A percentile compares a stretch with the other conserved stretches of the same genome.
Conservation (phyloP, 2,888 invertebrate species). For the Archips xylosteana region DNA sequence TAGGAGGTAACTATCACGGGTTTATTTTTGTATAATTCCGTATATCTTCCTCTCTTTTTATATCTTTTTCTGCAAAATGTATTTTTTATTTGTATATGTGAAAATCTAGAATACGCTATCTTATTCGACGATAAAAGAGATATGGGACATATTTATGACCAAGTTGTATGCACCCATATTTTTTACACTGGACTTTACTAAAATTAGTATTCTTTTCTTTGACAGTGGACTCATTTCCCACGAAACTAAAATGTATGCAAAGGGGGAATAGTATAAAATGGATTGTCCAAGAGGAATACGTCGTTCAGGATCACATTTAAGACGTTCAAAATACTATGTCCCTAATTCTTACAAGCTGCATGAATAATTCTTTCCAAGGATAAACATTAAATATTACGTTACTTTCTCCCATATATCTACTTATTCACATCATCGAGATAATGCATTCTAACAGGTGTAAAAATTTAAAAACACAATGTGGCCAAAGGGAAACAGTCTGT, state of each 20-base stretch:
- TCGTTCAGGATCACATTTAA: not conserved
- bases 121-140: no score
- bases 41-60: no score
- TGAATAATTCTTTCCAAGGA: constrained; percentile 36
- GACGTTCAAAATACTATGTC: constrained; percentile 4
- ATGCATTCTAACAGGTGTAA: not conserved
- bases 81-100: no score
- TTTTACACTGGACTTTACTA: no score
- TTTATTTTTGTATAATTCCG: no score
- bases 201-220: not conserved
- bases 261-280: constrained; percentile 26
- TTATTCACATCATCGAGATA: no score
- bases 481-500: not conserved
- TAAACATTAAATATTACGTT: constrained; percentile 44
- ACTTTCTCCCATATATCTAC: constrained; percentile 15
- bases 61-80: no score
- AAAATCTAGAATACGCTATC: no score
- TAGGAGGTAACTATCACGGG: no score
- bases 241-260: constrained; percentile 20
- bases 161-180: no score
- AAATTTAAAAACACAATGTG: not conserved
- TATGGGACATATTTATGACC: no score
- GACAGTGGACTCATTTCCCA: constrained; percentile 16
- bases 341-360: constrained; percentile 9
- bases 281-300: constrained; percentile 2